Base-by-base conservation (phyloP, 2,888 invertebrate genomes). In the Parochlus steinenii region DNA sequence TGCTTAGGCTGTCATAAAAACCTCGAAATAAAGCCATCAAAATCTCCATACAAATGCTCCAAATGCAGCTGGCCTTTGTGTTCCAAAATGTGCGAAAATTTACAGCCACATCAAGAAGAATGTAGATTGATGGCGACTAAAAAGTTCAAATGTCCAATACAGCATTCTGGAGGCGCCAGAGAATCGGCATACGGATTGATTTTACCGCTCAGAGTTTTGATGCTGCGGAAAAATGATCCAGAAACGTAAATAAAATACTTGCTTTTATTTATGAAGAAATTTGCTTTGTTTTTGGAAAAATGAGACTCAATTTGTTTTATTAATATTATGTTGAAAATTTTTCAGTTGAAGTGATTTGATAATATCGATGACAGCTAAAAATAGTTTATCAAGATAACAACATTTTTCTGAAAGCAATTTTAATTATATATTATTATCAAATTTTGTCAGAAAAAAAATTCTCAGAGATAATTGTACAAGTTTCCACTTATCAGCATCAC, bases 51-150 rank as follows among this genome's bases (percentile, higher is more conserved):
- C 44, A 67, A 67, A 48, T 76, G 75, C 47, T 53, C 61, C 0
- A 56, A 57, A 10, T 79, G 79, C 47, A 61, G 64, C 11, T 79
- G 78, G 77, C 79, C 79, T 0, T 53, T 78, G 55, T 80, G 79
- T 46, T 62, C 67, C 3, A 50, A 54, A 1, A 51, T 61, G 19
- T 79, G 79, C 48, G 70, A 72, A 47, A 55, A 56, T 22, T 58
- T 64, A 10, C 51, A 60, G 1, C 45, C 58, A 3, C 77, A 77
- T 44, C 51, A 58, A 41, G 61, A 61, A 1, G 77, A 78, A 52
- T 79, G 78, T 43, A 57, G 62, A 42, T 46, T 71, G 5, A 71
- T 77, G 67, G 52, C 61, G 2, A 59, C 61, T 6, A 64, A 63
- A 30, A 65, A 68, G 42, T 72, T 68, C 40, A 63, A 63, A 45